Evolutionary conservation across 1,140 invertebrate species (phyloP), one percentile per base, ranked within the genome.

Genomic region (Atta colombica): DNA sequence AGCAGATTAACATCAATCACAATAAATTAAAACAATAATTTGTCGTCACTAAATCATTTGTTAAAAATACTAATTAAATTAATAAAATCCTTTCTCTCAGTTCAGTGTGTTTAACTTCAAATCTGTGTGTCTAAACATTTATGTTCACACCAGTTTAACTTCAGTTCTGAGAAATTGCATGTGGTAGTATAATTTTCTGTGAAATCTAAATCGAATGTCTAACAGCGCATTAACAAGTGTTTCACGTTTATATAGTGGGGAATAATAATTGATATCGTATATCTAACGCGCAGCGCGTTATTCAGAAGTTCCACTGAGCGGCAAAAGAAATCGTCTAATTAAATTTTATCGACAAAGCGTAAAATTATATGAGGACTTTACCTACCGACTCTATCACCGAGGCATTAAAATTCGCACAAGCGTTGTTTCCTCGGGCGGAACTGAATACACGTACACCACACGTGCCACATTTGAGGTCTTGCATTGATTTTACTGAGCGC

Each of bases 341-440:
- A 86, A 81, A 86, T 86, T 86, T 80, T 69, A 81, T 86, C 85
- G 85, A 86, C 85, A 81, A 86, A 86, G 75, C 85, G 85, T 86
- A 86, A 86, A 86, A 86, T 69, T 69, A 69, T 69, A 69, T 80
- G 77, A 78, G 68, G 77, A 86, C 65, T 69, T 69, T 12, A 25
- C 80, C 55, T 0, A 49, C 53, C 53, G 55, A 31, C 12, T 49
- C 49, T 49, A 49, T 8, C 8, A 49, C 80, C 53, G 12, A 31
- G 68, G 80, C 25, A 61, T 72, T 82, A 49, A 82, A 74, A 82
- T 82, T 82, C 68, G 80, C 68, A 49, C 80, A 74, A 61, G 12
- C 53, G 39, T 18, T 82, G 55, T 28, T 61, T 61, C 39, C 18
- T 82, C 80, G 55, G 3, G 68, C 55, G 69, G 55, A 84, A 84